Evolutionary conservation across 2,797 vertebrate genomes (phyloP), one percentile per base, ranked within the genome.

Genomic region (Naso thynnoides): DNA sequence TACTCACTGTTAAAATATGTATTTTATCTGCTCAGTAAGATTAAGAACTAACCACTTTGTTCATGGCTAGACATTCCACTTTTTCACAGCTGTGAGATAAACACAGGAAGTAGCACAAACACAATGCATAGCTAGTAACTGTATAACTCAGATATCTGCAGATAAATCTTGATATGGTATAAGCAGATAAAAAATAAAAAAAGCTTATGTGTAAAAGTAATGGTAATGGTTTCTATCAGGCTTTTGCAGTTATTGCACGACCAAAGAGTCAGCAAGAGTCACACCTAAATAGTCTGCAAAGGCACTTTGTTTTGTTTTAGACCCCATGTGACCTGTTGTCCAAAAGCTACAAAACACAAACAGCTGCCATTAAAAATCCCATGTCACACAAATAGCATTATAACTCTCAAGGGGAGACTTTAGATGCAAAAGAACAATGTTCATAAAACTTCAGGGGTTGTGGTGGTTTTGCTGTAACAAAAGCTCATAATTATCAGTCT

Each of bases 31-130:
- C 39, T 53, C 60, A 31, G 49, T 39, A 18, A 77, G 71, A 83
- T 80, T 71, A 70, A 58, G 39, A 24, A n/a, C 19, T 27, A 58
- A 57, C 36, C 56, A 8, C 63, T 76, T 84, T 71, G 48, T 38
- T 66, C 61, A 41, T 56, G 27, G 29, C 29, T 49, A 31, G 54
- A 78, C 38, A 60, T 48, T 29, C 24, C 58, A 59, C 61, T 74
- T 57, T 59, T 21, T 78, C 82, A 83, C 66, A 78, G 65, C 50
- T 66, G 54, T 33, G 31, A 81, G 73, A 80, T 82, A 83, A 88
- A 86, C 62, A 61, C 65, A 75, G 66, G 39, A 83, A 79, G 67
- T 39, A 52, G 1, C 24, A 29, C 45, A 65, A 80, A 64, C 26
- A 71, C 39, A 63, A 15, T 63, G 33, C 33, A 72, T 65, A 55